Evolutionary conservation across 2,888 invertebrate genomes (phyloP), one percentile per base, ranked within the genome.

Genomic region (Melieria omissa): DNA sequence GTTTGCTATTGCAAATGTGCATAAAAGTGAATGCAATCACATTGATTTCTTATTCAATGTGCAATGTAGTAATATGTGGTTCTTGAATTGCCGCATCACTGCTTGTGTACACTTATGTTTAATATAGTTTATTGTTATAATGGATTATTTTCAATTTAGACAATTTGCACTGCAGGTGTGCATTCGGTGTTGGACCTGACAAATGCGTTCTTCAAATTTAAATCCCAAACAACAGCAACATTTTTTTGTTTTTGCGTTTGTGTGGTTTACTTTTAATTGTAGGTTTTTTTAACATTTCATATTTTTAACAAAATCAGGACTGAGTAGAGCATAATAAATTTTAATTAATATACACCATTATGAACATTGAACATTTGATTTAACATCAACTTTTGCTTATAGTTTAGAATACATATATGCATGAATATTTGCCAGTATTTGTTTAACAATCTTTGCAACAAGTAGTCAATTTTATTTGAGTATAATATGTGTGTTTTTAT

Each of bases 151-250:
- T 63, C 55, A 45, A 29, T 29, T 29, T 29, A 29, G 29, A 29
- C 29, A 29, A 29, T 29, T 29, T 29, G 1, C 29, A 29, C 29
- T 29, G 29, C 29, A 29, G 29, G 29, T 29, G 29, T 29, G 29
- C 29, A 29, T 29, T 29, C 29, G 29, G 29, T 29, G 29, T 29
- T 29, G 2, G 29, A 29, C 29, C 29, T 29, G 29, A 29, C 29
- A 29, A 29, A 29, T 29, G 29, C 29, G 29, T 29, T 29, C 29
- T 29, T 29, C 29, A 29, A 29, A 3, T 75, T 75, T 71, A 73
- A 76, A 78, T 79, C 78, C 77, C 78, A 78, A 79, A 78, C 79
- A 78, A 79, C 79, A 79, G 78, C 79, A 79, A 79, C 78, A 77
- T 78, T 68, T 70, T 71, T 66, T 60, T 64, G 58, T 47, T 61